Evolutionary conservation across 2,888 invertebrate genomes (phyloP).

Genomic region (Cybosia mesomella): DNA sequence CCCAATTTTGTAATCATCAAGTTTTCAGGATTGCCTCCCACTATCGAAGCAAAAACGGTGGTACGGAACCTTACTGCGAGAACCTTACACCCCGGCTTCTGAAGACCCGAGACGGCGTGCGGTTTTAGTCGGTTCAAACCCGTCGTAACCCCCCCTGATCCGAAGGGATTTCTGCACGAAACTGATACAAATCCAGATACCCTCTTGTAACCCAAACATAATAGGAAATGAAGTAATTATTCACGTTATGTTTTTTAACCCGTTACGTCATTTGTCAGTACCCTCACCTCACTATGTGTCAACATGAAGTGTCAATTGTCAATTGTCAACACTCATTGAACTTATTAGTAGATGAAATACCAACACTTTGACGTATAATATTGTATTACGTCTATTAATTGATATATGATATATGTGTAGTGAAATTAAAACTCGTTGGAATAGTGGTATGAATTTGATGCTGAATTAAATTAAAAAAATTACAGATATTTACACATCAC

Average conservation of each 20-base stretch:
- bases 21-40: no score
- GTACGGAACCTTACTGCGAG: no score
- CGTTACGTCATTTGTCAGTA: background rate
- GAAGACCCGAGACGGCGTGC: no score
- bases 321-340: slow-evolving; percentile 11
- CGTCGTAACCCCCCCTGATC: no score
- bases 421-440: slow-evolving; percentile 4
- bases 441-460: slow-evolving; percentile 9
- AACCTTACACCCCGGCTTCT: no score
- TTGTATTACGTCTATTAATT: slow-evolving; percentile 3
- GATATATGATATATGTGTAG: slow-evolving; percentile 15
- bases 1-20: no score
- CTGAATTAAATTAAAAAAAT: slow-evolving; percentile 13
- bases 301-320: background rate
- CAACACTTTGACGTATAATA: slow-evolving; percentile 10
- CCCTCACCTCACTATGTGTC: slow-evolving; percentile 5
- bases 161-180: no score
- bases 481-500: slow-evolving; percentile 3
- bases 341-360: slow-evolving; percentile 12
- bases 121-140: no score
- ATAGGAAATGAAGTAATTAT: background rate
- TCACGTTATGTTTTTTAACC: background rate
- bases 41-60: no score
- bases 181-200: no score
- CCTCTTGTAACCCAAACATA: background rate